Conservation (phyloP, 1,140 invertebrate species). For the Bombus pyrosoma region DNA sequence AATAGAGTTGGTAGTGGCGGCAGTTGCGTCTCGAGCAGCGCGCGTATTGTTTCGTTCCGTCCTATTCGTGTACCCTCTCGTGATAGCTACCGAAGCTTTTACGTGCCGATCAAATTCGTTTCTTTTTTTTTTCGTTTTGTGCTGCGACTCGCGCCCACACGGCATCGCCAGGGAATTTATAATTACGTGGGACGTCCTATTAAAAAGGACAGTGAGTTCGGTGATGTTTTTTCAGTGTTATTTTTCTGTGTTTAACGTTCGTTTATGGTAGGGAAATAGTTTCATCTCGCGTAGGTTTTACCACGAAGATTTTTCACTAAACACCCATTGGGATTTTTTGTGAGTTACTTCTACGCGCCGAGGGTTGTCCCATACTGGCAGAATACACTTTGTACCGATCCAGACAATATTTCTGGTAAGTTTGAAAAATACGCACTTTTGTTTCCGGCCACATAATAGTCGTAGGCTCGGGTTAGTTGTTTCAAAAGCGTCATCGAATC, state of each 20-base stretch:
- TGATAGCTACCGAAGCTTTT: constrained; percentile 44
- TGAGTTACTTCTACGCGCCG: neutral
- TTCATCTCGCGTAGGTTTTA: constrained; percentile 23
- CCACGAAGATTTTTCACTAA: constrained; percentile 7
- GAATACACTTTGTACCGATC: constrained; percentile 5
- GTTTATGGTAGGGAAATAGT: constrained; percentile 15
- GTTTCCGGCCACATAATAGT: neutral
- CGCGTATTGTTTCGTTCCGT: constrained; percentile 64
- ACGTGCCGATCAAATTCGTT: constrained; percentile 48
- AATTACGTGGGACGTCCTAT: constrained; percentile 34
- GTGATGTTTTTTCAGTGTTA: constrained; percentile 53
- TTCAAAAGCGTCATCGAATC: neutral
- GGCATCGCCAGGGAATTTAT: constrained; percentile 18
- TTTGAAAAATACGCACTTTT: neutral
- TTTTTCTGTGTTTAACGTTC: constrained; percentile 37
- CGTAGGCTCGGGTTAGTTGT: neutral
- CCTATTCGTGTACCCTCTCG: constrained; percentile 42
- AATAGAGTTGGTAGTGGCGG: constrained; percentile 38
- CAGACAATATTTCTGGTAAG: constrained; percentile 54
- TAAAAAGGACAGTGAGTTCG: constrained; percentile 37
- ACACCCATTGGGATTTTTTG: constrained; percentile 36
- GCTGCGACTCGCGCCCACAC: constrained; percentile 31
- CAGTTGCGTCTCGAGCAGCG: constrained; percentile 76
- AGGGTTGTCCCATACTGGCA: constrained; percentile 1
- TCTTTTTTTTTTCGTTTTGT: constrained; percentile 50